Conservation (phyloP, 2,113 vertebrate species). For the Ciconia stormi region DNA sequence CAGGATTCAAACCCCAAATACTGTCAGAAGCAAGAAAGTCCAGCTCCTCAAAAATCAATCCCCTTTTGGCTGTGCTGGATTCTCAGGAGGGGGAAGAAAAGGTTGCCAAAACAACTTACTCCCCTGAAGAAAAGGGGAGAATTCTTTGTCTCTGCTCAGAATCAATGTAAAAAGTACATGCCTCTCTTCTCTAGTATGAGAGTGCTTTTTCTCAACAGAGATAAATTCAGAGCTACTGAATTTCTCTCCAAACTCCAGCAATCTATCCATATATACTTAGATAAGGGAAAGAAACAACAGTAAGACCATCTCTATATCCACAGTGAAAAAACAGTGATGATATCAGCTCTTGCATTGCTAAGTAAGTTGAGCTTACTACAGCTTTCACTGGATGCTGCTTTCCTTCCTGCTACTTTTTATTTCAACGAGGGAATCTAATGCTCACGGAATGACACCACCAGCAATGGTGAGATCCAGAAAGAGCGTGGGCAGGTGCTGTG, state of each 20-base stretch:
- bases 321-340: neutral
- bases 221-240: neutral
- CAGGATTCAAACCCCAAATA: neutral
- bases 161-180: neutral
- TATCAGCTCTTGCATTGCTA: neutral
- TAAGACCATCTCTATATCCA: neutral
- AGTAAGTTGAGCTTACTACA: neutral
- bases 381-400: neutral
- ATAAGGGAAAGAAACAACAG: neutral
- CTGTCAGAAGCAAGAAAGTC: neutral
- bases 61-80: neutral
- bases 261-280: neutral
- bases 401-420: neutral
- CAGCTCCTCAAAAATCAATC: neutral
- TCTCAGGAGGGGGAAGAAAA: neutral
- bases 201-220: neutral
- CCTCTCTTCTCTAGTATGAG: neutral
- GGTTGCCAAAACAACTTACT: neutral
- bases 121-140: neutral
- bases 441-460: neutral
- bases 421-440: neutral
- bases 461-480: neutral
- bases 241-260: neutral
- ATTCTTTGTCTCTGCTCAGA: neutral
- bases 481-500: slow-evolving; percentile 17